phyloP scores from a whole-genome alignment of 2,888 invertebrate genomes.

The Drosophila mercatorum region DNA sequence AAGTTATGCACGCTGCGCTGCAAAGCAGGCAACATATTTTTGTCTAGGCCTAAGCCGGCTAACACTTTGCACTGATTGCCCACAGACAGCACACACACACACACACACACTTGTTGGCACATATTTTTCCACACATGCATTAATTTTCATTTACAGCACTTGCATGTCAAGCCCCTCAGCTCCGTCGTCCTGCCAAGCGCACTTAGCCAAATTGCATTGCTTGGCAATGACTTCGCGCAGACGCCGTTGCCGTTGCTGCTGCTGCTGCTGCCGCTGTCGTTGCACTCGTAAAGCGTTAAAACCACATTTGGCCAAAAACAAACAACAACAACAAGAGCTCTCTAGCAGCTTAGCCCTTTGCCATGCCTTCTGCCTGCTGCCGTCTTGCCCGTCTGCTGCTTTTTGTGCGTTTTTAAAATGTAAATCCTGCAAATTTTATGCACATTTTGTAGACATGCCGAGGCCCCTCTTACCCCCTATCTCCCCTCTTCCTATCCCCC shows the following conservation, averaged over 20 bases:
- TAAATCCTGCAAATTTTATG: slow-evolving; percentile 77
- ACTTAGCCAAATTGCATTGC: slow-evolving; percentile 77
- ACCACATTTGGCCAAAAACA: slow-evolving; percentile 68
- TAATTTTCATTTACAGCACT: slow-evolving; percentile 63
- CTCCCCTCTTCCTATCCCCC: too few relatives aligned
- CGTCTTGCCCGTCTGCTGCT: slow-evolving; percentile 22
- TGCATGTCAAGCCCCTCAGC: slow-evolving; percentile 17
- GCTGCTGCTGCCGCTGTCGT: slow-evolving; percentile 14
- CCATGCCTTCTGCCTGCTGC: neutral
- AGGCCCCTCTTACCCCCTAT: neutral
- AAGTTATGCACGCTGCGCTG: slow-evolving; percentile 39
- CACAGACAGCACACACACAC: slow-evolving; percentile 25
- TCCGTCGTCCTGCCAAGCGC: slow-evolving; percentile 42
- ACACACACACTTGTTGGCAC: slow-evolving; percentile 10
- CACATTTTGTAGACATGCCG: slow-evolving; percentile 58
- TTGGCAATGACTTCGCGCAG: slow-evolving; percentile 69
- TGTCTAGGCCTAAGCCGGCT: slow-evolving; percentile 57
- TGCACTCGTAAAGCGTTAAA: slow-evolving; percentile 66
- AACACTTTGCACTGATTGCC: slow-evolving; percentile 66
- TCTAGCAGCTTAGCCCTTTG: neutral
- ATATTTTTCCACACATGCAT: slow-evolving; percentile 34
- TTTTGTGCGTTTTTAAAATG: slow-evolving; percentile 71
- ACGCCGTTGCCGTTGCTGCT: slow-evolving; percentile 26
- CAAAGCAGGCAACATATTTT: slow-evolving; percentile 64
- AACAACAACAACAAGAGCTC: slow-evolving; percentile 20